These are phyloP conservation scores for Rhabditophanes sp. DNA, from an alignment of 2,888 invertebrate genomes.

Conservation along the genomic window DNA sequence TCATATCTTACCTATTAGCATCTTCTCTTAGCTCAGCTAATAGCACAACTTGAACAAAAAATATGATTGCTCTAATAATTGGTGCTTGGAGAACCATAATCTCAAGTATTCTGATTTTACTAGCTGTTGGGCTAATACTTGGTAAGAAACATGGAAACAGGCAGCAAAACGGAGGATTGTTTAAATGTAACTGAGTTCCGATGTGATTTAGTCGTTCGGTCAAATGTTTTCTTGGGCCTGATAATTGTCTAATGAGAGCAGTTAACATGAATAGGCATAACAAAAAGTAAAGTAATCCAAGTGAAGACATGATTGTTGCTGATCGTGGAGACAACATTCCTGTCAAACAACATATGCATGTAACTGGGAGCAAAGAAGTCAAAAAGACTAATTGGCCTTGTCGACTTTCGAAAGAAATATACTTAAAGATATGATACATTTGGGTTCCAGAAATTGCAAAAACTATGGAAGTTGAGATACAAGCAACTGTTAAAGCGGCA, in stretches of 20 bases:
- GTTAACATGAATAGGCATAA: conserved; percentile 38
- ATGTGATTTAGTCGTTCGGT: conserved; percentile 14
- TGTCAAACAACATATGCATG: conserved; percentile 26
- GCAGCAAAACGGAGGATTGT: conserved; percentile 39
- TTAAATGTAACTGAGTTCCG: conserved; percentile 25
- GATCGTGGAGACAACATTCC: conserved; percentile 37
- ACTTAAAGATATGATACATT: conserved; percentile 18
- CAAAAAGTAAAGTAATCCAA: conserved; percentile 38
- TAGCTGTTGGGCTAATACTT: conserved; percentile 19
- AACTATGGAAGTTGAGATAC: conserved; percentile 17
- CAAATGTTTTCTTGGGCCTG: conserved; percentile 11
- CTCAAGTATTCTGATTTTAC: conserved; percentile 33
- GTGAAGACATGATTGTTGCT: conserved; percentile 26
- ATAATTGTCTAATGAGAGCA: conserved; percentile 26
- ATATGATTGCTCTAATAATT: conserved; percentile 34
- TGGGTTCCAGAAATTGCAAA: conserved; percentile 22
- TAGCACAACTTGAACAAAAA: conserved; percentile 29
- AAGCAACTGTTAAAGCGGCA: conserved; percentile 24
- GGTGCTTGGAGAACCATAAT: conserved; percentile 40
- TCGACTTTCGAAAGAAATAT: conserved; percentile 31
- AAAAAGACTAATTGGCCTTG: conserved; percentile 38
- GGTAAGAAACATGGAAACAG: conserved; percentile 25
- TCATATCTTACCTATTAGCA: conserved; percentile 7
- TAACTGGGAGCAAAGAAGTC: conserved; percentile 34
- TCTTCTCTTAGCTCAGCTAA: conserved; percentile 15